Conservation (phyloP, 2,797 vertebrate genomes). For the Mycteria americana region DNA sequence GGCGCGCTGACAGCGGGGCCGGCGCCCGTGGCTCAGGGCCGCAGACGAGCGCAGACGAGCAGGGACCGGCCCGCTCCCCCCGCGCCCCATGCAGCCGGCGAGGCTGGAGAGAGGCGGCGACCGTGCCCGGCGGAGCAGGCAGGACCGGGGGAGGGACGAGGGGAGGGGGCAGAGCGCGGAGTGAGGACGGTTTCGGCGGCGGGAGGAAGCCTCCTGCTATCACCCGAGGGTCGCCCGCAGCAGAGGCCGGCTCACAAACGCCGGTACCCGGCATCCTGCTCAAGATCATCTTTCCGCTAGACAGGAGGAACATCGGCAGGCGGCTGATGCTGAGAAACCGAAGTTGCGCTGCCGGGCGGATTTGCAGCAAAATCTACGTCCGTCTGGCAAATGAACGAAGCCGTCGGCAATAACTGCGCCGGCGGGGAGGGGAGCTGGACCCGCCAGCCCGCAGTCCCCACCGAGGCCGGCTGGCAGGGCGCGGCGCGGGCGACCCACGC, state of each 20-base stretch:
- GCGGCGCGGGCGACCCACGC: background rate
- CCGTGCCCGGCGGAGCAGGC: background rate
- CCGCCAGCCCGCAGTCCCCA: background rate
- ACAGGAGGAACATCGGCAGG: background rate
- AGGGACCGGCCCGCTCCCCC: background rate
- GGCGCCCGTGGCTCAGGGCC: background rate
- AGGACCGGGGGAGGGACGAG: background rate
- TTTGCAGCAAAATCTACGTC: background rate
- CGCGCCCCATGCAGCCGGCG: background rate
- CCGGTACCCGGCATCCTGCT: background rate
- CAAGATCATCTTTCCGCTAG: background rate
- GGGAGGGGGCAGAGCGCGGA: background rate
- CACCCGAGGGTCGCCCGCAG: background rate
- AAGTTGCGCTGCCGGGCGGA: background rate
- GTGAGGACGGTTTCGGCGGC: background rate
- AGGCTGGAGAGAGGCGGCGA: background rate
- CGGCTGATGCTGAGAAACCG: background rate
- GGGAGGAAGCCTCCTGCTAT: background rate
- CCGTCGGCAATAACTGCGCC: background rate
- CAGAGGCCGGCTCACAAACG: background rate
- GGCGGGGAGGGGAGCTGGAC: background rate
- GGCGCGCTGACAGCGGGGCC: background rate
- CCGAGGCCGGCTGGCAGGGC: background rate
- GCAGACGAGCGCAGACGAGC: background rate
- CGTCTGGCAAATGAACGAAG: background rate